phyloP scores from a whole-genome alignment of 2,113 vertebrate genomes.

The Zosterops lateralis region DNA sequence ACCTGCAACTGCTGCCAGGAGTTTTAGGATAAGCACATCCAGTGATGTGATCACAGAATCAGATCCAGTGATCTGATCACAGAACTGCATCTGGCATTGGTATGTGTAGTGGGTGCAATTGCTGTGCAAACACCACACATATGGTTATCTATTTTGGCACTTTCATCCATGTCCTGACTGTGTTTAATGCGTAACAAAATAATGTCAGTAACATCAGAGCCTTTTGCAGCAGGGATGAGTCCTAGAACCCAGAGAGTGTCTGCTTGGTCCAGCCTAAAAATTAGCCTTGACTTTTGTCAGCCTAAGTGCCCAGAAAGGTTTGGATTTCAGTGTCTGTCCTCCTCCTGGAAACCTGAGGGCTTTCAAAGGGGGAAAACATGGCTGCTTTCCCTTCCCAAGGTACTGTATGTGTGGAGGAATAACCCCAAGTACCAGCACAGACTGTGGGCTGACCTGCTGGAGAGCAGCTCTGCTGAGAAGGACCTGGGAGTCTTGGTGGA shows the following conservation, averaged over 20 bases:
- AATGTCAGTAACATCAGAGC: not conserved
- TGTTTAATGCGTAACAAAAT: not conserved
- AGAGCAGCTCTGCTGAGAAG: not conserved
- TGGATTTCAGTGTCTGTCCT: not conserved
- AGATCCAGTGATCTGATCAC: no score
- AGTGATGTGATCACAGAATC: not conserved
- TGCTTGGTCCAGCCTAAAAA: not conserved
- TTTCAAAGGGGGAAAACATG: not conserved
- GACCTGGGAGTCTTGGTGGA: no score
- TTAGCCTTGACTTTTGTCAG: not conserved
- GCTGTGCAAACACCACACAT: rapidly evolving
- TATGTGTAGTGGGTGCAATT: not conserved
- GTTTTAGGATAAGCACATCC: not conserved
- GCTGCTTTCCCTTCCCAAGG: not conserved
- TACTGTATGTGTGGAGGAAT: not conserved
- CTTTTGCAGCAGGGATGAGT: not conserved
- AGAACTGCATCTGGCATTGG: not conserved
- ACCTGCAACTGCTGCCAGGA: not conserved
- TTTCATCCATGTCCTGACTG: not conserved
- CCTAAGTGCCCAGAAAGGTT: not conserved
- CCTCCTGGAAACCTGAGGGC: not conserved
- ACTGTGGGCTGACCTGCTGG: not conserved
- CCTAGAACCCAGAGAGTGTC: not conserved
- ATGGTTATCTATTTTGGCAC: not conserved
- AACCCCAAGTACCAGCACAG: not conserved